Conservation (phyloP, 2,888 invertebrate genomes). For the Orgyia antiqua region DNA sequence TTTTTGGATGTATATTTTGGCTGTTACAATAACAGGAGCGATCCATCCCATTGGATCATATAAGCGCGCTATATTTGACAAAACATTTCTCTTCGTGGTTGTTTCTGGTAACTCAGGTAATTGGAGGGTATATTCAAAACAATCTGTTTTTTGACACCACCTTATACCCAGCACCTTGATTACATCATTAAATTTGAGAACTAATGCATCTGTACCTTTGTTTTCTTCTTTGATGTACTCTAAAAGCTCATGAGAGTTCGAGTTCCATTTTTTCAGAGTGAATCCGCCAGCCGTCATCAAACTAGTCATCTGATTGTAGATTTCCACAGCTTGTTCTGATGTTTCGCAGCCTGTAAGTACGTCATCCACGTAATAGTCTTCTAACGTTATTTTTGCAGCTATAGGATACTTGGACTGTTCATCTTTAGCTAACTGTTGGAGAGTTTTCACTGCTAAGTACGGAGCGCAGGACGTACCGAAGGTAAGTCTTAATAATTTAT, state of each 20-base stretch:
- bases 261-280: constrained; percentile 19
- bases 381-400: constrained; percentile 10
- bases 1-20: constrained; percentile 3
- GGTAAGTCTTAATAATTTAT: constrained; percentile 2
- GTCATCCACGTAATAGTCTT: constrained; percentile 17
- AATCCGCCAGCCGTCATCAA: constrained; percentile 18
- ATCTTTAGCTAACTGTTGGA: constrained; percentile 10
- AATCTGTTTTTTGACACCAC: constrained; percentile 4
- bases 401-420: constrained; percentile 7
- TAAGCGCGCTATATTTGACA: constrained; percentile 4
- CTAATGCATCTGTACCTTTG: background rate
- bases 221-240: background rate
- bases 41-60: constrained; percentile 5
- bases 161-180: constrained; percentile 5
- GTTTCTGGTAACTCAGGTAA: background rate
- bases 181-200: constrained; percentile 1
- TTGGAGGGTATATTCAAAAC: background rate
- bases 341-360: constrained; percentile 13
- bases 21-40: constrained; percentile 5
- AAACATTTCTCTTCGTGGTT: constrained; percentile 2
- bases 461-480: constrained; percentile 8
- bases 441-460: constrained; percentile 1
- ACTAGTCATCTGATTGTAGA: constrained; percentile 14
- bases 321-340: constrained; percentile 11
- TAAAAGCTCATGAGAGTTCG: constrained; percentile 7